These are phyloP conservation scores for Kuschelorhynchus macadamiae DNA, from an alignment of 2,888 invertebrate genomes.

Conservation along the genomic window DNA sequence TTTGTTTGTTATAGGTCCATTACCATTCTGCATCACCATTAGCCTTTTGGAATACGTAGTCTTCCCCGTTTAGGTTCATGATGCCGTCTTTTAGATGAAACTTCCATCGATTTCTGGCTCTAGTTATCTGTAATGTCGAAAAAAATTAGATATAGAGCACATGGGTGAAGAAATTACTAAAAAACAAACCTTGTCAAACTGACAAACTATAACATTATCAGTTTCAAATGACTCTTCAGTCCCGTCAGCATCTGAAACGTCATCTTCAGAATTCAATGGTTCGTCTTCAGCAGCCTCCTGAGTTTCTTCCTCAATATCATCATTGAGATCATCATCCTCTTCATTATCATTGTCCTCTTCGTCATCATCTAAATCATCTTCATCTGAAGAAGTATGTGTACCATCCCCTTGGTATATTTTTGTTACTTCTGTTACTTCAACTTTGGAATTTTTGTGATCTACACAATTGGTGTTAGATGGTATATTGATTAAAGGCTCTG, in stretches of 20 bases:
- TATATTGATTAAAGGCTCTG: too few relatives aligned
- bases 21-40: conserved; percentile 99
- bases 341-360: conserved; percentile 78
- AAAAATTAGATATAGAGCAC: not conserved
- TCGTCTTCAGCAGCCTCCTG: conserved; percentile 75
- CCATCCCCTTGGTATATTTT: conserved; percentile 68
- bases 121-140: conserved; percentile 78
- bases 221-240: conserved; percentile 94
- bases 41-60: conserved; percentile 98
- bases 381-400: conserved; percentile 75
- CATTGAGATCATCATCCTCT: conserved; percentile 75
- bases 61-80: conserved; percentile 98
- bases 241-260: conserved; percentile 96
- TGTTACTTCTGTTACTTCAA: not conserved
- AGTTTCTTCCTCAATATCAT: conserved; percentile 74
- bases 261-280: conserved; percentile 96
- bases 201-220: conserved; percentile 99
- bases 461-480: too few relatives aligned
- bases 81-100: conserved; percentile 99
- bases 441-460: too few relatives aligned
- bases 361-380: conserved; percentile 72
- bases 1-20: conserved; percentile 52
- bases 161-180: not conserved
- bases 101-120: conserved; percentile 99
- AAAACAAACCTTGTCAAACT: conserved; percentile 87